Conservation (phyloP, 2,113 vertebrate genomes). For the Talpa occidentalis region DNA sequence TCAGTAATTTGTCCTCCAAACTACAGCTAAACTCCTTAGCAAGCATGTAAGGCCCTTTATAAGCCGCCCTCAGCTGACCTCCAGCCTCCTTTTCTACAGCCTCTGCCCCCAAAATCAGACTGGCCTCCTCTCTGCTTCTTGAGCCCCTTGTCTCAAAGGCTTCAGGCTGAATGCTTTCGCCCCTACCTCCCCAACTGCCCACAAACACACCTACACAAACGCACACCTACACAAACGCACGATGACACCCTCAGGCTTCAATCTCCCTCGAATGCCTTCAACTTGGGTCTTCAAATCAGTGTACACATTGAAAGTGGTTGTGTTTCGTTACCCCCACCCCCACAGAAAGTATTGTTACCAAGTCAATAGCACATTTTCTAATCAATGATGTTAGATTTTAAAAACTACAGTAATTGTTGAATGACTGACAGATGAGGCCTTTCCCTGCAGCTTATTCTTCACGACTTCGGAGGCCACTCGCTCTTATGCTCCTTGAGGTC, state of each 20-base stretch:
- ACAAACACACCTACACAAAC: background rate
- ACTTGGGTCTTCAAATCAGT: background rate
- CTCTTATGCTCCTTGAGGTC: background rate
- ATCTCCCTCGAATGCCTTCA: background rate
- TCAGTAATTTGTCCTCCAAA: background rate
- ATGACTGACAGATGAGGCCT: background rate
- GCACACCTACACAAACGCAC: background rate
- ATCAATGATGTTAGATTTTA: background rate
- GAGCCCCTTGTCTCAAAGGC: background rate
- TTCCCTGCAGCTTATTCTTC: background rate
- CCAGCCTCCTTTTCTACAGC: background rate
- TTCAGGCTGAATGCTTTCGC: background rate
- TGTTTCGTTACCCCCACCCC: background rate
- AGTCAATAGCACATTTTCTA: constrained; percentile 48
- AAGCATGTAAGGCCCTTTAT: background rate
- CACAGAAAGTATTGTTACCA: background rate
- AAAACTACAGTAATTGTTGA: background rate
- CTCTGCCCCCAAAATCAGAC: background rate
- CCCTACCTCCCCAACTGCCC: background rate
- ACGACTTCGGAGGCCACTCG: background rate
- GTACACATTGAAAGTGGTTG: background rate
- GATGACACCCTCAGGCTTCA: background rate
- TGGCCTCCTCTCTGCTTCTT: background rate
- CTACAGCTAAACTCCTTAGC: background rate
- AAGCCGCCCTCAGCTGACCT: background rate